These are phyloP conservation scores for Orthosia gothica DNA, from an alignment of 2,888 invertebrate species.

Conservation along the genomic window DNA sequence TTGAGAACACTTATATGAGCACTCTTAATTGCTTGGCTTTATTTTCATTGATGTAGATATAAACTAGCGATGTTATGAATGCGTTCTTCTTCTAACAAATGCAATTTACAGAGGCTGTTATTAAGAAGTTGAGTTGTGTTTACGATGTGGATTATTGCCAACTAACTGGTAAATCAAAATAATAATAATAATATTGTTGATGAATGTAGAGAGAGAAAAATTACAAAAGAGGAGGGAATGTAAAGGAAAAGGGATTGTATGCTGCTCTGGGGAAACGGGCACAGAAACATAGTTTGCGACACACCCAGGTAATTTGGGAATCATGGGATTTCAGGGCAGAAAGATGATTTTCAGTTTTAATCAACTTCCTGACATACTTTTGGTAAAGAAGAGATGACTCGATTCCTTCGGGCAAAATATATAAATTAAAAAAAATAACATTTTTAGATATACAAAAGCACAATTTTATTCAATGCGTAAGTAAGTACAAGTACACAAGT, in stretches of 20 bases:
- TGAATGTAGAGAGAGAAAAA: neutral
- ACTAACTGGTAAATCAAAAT: neutral
- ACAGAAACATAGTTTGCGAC: neutral
- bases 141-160: neutral
- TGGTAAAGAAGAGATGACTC: neutral
- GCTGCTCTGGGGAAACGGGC: neutral
- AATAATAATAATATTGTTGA: neutral
- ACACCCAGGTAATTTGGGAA: neutral
- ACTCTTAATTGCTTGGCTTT: constrained; percentile 46
- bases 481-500: neutral
- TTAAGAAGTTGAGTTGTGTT: neutral
- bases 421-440: rapidly evolving
- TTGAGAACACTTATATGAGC: constrained; percentile 25
- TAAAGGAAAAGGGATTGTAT: neutral
- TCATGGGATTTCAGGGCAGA: too few species aligned
- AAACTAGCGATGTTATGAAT: constrained; percentile 35
- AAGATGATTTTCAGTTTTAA: neutral
- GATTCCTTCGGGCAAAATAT: too few species aligned
- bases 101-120: constrained; percentile 3
- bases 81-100: constrained; percentile 13
- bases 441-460: too few species aligned
- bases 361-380: neutral
- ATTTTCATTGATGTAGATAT: constrained; percentile 45
- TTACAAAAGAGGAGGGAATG: neutral
- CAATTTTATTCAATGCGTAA: too few species aligned